Evolutionary conservation across 2,113 vertebrate species (phyloP), one percentile per base, ranked within the genome.

Genomic region (Spea bombifrons): DNA sequence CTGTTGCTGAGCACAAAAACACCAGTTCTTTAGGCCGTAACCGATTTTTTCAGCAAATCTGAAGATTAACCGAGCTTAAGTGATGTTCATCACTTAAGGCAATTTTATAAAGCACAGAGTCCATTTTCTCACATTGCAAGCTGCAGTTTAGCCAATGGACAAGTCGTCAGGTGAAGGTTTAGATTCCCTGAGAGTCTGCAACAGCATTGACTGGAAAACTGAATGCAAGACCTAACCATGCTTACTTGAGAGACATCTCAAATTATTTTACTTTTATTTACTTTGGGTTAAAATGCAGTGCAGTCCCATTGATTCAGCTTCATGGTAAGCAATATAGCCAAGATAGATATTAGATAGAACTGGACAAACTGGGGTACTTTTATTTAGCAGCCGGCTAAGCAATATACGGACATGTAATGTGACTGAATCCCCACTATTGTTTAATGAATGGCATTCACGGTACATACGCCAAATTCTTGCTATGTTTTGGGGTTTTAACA

Each of bases 1-100:
- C 1, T 30, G 30, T 30, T 30, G 30, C 1, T 30, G 1, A 30
- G 30, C 72, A 52, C 17, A 5, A n/a, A 76, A 30, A 5, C 72
- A 81, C 43, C 80, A 55, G 53, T 0, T 80, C 68, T 76, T 63
- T 73, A 73, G 59, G 72, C 65, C 72, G 70, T 65, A 82, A 72
- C 68, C 81, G 79, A 83, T 43, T 84, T 82, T 80, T 80, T 45
- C 76, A 86, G 83, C 80, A 81, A 77, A 83, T 13, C 80, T 83
- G 86, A 88, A 88, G 86, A 86, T 87, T 86, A 89, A 90, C 84
- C 78, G 86, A 87, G 83, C 85, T 79, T 87, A 86, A 88, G 83
- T 84, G 84, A 87, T 85, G 82, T 75, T 90, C 85, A 88, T 88
- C 85, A 86, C 81, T 85, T 17, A 17, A 84, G 86, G 81, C 83